phyloP scores from a whole-genome alignment of 2,797 vertebrate species.

The Hapalemur alaotrensis region DNA sequence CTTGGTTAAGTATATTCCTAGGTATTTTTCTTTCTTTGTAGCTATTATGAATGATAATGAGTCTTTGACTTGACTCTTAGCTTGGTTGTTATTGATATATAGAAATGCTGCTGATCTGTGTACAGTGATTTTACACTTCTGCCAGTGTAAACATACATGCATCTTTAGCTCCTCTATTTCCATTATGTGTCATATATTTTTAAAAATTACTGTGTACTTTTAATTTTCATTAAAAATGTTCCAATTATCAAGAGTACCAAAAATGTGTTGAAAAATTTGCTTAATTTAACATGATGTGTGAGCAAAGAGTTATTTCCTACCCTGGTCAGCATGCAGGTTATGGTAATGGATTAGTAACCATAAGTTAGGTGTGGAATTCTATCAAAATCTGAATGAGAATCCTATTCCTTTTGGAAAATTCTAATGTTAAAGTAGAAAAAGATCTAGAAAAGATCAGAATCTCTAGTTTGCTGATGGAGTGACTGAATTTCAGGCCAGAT shows the following conservation, averaged over 20 bases:
- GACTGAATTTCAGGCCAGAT: neutral
- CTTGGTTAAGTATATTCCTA: no score
- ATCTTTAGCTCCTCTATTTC: neutral
- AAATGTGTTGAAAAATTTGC: neutral
- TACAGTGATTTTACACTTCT: neutral
- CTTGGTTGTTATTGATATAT: no score
- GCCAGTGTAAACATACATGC: neutral
- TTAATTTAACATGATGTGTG: neutral
- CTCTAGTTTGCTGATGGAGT: neutral
- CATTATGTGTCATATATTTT: neutral
- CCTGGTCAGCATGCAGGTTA: neutral
- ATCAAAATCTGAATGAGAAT: neutral
- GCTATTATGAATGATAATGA: no score
- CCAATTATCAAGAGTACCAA: neutral
- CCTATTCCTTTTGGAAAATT: neutral
- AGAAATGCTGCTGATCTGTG: no score
- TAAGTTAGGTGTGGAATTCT: neutral
- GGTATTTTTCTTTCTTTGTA: no score
- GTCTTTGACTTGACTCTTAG: no score
- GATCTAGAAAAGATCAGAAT: neutral
- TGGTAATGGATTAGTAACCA: neutral
- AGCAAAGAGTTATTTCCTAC: neutral
- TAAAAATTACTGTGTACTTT: neutral
- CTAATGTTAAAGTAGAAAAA: neutral
- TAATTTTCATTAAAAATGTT: neutral